phyloP scores from a whole-genome alignment of 2,888 invertebrate species.

The Ephialtes manifestator region DNA sequence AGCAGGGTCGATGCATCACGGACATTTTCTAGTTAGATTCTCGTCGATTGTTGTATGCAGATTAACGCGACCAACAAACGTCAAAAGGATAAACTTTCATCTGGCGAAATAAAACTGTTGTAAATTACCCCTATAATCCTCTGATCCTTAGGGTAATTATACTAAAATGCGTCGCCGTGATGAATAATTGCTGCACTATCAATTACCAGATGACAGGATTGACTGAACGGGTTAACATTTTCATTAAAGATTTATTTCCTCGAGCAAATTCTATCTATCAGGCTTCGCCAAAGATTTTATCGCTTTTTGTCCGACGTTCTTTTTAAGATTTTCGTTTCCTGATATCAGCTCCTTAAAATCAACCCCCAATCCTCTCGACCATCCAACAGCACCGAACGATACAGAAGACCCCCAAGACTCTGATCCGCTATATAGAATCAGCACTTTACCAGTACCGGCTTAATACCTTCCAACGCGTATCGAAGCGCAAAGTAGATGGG shows the following conservation, averaged over 20 bases:
- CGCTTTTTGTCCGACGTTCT: conserved; percentile 15
- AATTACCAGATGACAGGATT: conserved; percentile 14
- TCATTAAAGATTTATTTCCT: conserved; percentile 15
- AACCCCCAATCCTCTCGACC: conserved; percentile 66
- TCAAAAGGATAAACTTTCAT: neutral
- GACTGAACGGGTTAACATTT: conserved; percentile 39
- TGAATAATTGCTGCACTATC: conserved; percentile 11
- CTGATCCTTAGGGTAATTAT: neutral
- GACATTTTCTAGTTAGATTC: conserved; percentile 37
- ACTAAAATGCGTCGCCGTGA: neutral
- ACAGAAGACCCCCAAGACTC: conserved; percentile 52
- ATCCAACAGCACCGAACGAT: conserved; percentile 59
- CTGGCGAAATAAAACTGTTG: neutral
- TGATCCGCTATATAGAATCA: conserved; percentile 50
- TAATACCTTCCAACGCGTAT: conserved; percentile 59
- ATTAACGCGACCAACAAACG: conserved; percentile 27
- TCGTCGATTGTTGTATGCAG: conserved; percentile 26
- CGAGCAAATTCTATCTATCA: conserved; percentile 48
- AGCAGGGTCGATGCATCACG: conserved; percentile 8
- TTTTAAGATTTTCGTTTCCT: conserved; percentile 38
- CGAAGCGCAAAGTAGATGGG: conserved; percentile 42
- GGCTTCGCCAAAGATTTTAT: conserved; percentile 38
- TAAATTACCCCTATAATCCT: neutral
- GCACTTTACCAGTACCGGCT: conserved; percentile 64
- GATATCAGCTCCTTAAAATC: conserved; percentile 66